Evolutionary conservation across 2,888 invertebrate genomes (phyloP), one percentile per base, ranked within the genome.

Genomic region (Ommatoiulus sabulosus): DNA sequence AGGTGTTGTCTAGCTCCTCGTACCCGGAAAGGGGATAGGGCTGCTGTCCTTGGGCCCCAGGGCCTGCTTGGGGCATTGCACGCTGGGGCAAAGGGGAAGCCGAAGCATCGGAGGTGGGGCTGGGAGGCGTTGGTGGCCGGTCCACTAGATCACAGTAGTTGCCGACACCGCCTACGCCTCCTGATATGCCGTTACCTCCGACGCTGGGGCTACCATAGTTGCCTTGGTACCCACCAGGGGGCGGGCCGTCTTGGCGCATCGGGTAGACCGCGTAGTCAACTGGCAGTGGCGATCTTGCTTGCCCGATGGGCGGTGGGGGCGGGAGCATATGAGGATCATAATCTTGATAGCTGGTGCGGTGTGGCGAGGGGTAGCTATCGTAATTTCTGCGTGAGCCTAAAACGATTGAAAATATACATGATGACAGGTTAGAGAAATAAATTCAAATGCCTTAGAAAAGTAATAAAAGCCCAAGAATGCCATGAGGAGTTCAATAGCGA

Each of bases 1-100:
- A 91, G 87, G 92, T 91, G 10, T 92, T 91, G 91, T 94, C 95
- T 91, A 95, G 93, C 92, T 95, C 95, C 91, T 95, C 95, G 92
- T 95, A 95, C 89, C 95, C 95, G 91, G 95, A 93, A 89, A 93
- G 93, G 93, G 91, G 94, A 90, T 93, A 94, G 94, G 90, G 93
- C 92, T 86, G 92, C 91, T 90, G 92, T 91, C 90, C 92, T 92
- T 87, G 92, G 93, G 10, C 93, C 93, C 90, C 91, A 72, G 90
- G 91, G 88, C 91, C 90, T 89, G 90, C 91, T 90, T 91, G 91
- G 85, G 90, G 90, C 90, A 90, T 89, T 6, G 90, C 90, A 35
- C 87, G 91, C 91, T 87, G 91, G 90, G 89, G 91, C 90, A 90
- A 90, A 90, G 90, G 90, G 90, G 88, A 91, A 88, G 89, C 89